These are phyloP conservation scores for Apaloderma vittatum DNA, from an alignment of 2,113 vertebrate species.

Conservation along the genomic window DNA sequence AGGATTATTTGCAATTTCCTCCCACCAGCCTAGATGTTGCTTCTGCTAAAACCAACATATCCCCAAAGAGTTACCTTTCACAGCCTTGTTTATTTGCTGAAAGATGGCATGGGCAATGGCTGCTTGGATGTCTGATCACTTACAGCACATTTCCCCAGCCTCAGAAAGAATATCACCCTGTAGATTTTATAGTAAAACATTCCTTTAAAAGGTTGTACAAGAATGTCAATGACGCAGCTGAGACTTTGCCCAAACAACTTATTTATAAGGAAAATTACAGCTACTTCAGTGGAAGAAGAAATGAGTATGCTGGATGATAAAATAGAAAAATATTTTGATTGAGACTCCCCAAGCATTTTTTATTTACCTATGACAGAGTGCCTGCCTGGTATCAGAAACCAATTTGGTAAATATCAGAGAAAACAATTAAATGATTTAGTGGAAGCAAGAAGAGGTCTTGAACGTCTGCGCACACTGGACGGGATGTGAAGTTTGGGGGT, in stretches of 20 bases:
- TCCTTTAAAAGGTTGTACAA: not conserved
- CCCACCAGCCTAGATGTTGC: not conserved
- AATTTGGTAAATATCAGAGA: not conserved
- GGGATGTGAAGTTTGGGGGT: not conserved
- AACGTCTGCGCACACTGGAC: not conserved
- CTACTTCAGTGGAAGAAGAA: not conserved
- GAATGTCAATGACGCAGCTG: not conserved
- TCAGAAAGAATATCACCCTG: not conserved
- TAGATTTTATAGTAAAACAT: not conserved
- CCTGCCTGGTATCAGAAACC: not conserved
- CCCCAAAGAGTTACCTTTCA: not conserved
- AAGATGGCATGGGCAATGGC: not conserved
- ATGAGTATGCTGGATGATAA: not conserved
- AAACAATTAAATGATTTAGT: not conserved
- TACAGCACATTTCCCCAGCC: not conserved
- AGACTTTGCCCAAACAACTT: not conserved
- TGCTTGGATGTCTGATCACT: not conserved
- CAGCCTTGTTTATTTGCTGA: not conserved
- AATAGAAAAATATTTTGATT: not conserved
- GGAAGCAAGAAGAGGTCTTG: not conserved
- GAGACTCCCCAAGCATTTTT: not conserved
- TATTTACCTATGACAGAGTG: not conserved
- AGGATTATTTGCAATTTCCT: not conserved
- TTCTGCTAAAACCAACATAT: not conserved
- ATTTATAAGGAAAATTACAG: not conserved